Conservation (phyloP, 1,140 invertebrate species). For the Drosophila lowei region DNA sequence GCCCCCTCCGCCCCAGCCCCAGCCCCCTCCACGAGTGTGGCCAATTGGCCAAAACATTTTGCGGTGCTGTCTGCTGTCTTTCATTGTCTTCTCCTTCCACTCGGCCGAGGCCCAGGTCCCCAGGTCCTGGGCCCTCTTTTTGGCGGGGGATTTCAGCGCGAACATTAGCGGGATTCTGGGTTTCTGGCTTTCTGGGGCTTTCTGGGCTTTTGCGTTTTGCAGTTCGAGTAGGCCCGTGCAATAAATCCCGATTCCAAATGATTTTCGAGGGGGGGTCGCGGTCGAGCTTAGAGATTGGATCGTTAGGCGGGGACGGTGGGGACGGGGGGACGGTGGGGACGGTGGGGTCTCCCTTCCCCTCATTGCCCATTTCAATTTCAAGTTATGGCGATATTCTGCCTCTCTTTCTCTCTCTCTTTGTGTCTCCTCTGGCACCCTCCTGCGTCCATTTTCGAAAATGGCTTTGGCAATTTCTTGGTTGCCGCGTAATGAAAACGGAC, state of each 20-base stretch:
- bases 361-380: conserved; percentile 57
- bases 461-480: conserved; percentile 56
- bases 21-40: conserved; percentile 4
- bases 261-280: conserved; percentile 57
- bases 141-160: conserved; percentile 55
- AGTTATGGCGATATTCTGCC: conserved; percentile 57
- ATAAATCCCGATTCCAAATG: conserved; percentile 76
- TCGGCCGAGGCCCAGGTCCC: not conserved
- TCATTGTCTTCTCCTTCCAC: conserved; percentile 5
- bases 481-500: conserved; percentile 67
- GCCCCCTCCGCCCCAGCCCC: too few species aligned
- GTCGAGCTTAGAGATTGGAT: conserved; percentile 56
- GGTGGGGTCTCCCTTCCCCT: not conserved
- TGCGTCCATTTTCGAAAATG: conserved; percentile 54
- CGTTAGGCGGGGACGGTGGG: conserved; percentile 19
- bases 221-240: conserved; percentile 32
- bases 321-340: not conserved
- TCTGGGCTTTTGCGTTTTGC: not conserved
- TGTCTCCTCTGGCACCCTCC: not conserved
- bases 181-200: conserved; percentile 36
- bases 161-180: conserved; percentile 71
- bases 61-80: conserved; percentile 19
- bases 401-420: too few species aligned
- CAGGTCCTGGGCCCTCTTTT: not conserved
- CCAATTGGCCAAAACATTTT: conserved; percentile 66